Conservation (phyloP, 1,140 invertebrate species). For the Hycleus cichorii region DNA sequence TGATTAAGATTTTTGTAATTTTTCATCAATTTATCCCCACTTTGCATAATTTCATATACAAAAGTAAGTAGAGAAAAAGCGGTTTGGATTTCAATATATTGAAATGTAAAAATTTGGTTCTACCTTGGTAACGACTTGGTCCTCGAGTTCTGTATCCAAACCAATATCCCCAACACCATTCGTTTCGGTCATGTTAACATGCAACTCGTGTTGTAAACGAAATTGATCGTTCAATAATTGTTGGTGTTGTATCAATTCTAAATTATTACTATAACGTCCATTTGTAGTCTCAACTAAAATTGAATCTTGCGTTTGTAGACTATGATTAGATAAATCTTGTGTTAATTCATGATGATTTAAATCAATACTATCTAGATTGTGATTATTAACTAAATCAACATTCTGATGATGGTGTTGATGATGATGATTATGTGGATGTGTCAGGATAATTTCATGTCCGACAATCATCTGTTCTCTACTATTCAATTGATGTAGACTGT, state of each 20-base stretch:
- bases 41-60: too few species aligned
- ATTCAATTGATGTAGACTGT: conserved; percentile 27
- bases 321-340: conserved; percentile 34
- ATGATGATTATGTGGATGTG: conserved; percentile 1
- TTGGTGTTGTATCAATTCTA: conserved; percentile 26
- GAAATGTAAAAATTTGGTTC: background rate
- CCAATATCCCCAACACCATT: conserved; percentile 1
- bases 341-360: conserved; percentile 32
- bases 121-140: conserved; percentile 9
- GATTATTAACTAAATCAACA: conserved; percentile 24
- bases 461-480: conserved; percentile 30
- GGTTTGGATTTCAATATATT: background rate
- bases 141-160: background rate
- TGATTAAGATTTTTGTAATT: too few species aligned
- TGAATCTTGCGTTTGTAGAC: conserved; percentile 24
- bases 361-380: conserved; percentile 32
- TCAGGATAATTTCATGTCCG: conserved; percentile 29
- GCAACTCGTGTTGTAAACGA: conserved; percentile 22
- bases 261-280: conserved; percentile 18
- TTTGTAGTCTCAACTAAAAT: conserved; percentile 17
- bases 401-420: conserved; percentile 11
- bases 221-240: conserved; percentile 27
- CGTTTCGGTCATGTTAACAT: conserved; percentile 13
- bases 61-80: too few species aligned
- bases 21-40: too few species aligned